Evolutionary conservation across 2,797 vertebrate genomes (phyloP).

Genomic region (Geotria australis): DNA sequence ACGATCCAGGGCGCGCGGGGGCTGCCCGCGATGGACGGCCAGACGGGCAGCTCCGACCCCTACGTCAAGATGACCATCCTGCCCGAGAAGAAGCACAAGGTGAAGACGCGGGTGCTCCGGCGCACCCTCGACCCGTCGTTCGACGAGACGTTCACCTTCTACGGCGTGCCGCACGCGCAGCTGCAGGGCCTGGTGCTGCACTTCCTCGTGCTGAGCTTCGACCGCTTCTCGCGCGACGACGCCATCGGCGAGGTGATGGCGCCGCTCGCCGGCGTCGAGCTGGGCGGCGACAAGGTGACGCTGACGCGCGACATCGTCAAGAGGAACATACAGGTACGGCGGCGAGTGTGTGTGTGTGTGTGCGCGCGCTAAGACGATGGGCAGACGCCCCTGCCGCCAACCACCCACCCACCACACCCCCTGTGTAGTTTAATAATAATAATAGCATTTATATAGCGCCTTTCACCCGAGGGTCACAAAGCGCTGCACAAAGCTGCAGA

Average conservation of each 20-base stretch:
- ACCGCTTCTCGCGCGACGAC: conserved; percentile 83
- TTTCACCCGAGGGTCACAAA: too few relatives aligned
- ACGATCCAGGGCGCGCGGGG: conserved; percentile 57
- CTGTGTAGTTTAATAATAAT: too few relatives aligned
- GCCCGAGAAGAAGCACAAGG: conserved; percentile 81
- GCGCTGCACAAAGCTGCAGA: too few relatives aligned
- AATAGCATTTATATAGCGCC: too few relatives aligned
- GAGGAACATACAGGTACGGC: conserved; percentile 56
- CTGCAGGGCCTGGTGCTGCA: conserved; percentile 59
- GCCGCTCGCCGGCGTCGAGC: conserved; percentile 44
- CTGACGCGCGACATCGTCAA: conserved; percentile 89
- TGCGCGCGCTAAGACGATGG: too few relatives aligned
- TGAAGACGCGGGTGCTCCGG: conserved; percentile 82
- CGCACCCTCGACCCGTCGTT: conserved; percentile 89
- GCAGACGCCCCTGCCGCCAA: too few relatives aligned
- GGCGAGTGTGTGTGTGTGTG: too few relatives aligned
- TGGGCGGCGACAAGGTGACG: conserved; percentile 37
- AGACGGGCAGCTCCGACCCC: conserved; percentile 47
- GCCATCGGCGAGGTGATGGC: conserved; percentile 79
- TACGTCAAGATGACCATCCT: conserved; percentile 95
- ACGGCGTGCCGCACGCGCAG: conserved; percentile 54
- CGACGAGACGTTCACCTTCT: conserved; percentile 90
- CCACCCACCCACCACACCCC: too few relatives aligned
- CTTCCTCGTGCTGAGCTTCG: conserved; percentile 80
- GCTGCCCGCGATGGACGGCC: conserved; percentile 52